These are phyloP conservation scores for Eira barbara DNA, from an alignment of 2,113 vertebrate genomes.

Conservation along the genomic window DNA sequence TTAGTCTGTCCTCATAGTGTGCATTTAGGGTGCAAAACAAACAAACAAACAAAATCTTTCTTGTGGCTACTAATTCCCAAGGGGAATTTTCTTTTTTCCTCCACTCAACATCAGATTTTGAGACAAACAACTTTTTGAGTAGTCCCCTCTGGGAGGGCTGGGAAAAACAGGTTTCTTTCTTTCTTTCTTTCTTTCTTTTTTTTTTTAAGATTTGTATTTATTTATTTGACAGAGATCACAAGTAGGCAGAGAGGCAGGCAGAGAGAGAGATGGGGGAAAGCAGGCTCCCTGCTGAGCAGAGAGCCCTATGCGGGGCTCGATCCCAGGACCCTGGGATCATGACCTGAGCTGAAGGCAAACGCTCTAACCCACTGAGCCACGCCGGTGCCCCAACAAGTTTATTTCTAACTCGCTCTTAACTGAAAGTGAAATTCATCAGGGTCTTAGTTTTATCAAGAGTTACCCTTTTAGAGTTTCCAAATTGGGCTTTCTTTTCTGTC, in stretches of 20 bases:
- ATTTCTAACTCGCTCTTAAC: not conserved
- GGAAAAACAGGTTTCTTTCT: not conserved
- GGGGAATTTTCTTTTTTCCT: not conserved
- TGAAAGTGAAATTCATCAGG: not conserved
- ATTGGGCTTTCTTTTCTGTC: not conserved
- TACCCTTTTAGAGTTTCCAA: not conserved
- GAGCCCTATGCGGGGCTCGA: too few species aligned
- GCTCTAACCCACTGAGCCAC: too few species aligned
- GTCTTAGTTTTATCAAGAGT: not conserved
- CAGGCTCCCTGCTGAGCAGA: too few species aligned
- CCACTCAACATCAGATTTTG: not conserved
- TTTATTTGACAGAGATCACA: too few species aligned
- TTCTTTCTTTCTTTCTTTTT: too few species aligned
- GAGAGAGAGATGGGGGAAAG: too few species aligned
- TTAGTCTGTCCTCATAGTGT: not conserved
- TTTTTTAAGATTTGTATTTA: too few species aligned
- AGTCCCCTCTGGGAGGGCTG: not conserved
- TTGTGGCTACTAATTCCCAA: not conserved
- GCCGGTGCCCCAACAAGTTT: not conserved
- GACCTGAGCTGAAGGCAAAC: too few species aligned
- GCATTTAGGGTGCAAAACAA: not conserved
- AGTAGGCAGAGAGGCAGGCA: too few species aligned
- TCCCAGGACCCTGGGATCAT: too few species aligned
- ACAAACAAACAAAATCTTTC: not conserved
- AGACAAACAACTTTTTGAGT: not conserved